Conservation (phyloP, 2,888 invertebrate genomes). For the Apocheima hispidaria region DNA sequence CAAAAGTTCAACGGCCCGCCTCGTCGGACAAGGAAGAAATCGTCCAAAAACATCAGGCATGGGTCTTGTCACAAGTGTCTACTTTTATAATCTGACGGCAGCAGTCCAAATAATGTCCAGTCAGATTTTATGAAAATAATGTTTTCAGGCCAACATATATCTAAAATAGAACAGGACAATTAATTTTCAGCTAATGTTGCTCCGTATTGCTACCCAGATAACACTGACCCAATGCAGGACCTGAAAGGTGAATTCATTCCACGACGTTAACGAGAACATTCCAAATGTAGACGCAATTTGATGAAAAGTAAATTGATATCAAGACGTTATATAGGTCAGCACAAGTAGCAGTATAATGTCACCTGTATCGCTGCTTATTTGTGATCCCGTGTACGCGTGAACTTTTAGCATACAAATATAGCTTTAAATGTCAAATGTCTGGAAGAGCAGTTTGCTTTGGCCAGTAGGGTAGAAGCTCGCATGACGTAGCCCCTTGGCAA, state of each 20-base stretch:
- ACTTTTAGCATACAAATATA: constrained; percentile 57
- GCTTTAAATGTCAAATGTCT: constrained; percentile 64
- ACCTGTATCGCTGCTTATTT: constrained; percentile 53
- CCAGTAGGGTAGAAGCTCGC: constrained; percentile 60
- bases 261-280: constrained; percentile 24
- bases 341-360: constrained; percentile 53
- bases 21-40: constrained; percentile 71
- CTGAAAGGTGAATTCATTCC: constrained; percentile 16
- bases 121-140: not conserved
- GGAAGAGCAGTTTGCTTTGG: constrained; percentile 66
- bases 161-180: not conserved
- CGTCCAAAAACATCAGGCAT: constrained; percentile 60
- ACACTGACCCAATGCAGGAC: constrained; percentile 12
- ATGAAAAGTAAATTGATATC: constrained; percentile 39
- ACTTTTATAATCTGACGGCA: constrained; percentile 32
- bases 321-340: constrained; percentile 66
- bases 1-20: constrained; percentile 83
- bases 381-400: constrained; percentile 37
- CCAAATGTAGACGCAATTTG: constrained; percentile 28
- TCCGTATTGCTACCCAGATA: not conserved
- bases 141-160: not conserved
- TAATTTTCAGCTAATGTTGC: not conserved
- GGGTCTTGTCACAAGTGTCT: constrained; percentile 43
- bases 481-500: constrained; percentile 79
- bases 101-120: constrained; percentile 4